Conservation (phyloP, 2,888 invertebrate species). For the Drosophila ustulata region DNA sequence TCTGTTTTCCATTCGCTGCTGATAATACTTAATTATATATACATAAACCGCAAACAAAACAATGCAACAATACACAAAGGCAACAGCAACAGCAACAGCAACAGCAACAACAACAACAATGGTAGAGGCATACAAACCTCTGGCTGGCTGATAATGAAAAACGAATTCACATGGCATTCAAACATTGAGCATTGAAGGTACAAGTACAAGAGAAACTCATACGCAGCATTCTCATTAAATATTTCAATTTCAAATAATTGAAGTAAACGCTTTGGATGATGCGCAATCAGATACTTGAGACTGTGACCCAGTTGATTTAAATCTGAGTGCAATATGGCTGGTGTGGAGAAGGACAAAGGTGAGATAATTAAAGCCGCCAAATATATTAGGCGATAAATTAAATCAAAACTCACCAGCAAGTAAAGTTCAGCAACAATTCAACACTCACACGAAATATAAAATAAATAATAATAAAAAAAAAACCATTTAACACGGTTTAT, state of each 20-base stretch:
- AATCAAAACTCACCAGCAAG: constrained; percentile 43
- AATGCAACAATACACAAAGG: constrained; percentile 48
- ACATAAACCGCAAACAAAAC: constrained; percentile 68
- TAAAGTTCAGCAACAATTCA: constrained; percentile 47
- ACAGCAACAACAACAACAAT: constrained; percentile 37
- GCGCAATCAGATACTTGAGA: constrained; percentile 19
- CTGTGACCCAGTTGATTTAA: constrained; percentile 53
- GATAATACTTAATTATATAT: constrained; percentile 77
- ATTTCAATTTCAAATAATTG: constrained; percentile 49
- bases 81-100: constrained; percentile 45
- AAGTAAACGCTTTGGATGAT: constrained; percentile 29
- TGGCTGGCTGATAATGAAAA: constrained; percentile 50
- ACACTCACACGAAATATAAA: constrained; percentile 20
- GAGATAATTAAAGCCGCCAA: constrained; percentile 40
- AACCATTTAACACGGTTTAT: constrained; percentile 64
- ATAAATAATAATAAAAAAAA: constrained; percentile 21
- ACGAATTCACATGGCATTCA: constrained; percentile 59
- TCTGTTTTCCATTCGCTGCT: constrained; percentile 56
- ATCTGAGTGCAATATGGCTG: constrained; percentile 8
- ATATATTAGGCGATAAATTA: constrained; percentile 32
- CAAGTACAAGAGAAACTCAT: constrained; percentile 16
- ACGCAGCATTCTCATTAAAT: constrained; percentile 46
- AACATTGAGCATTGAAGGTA: constrained; percentile 45
- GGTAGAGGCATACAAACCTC: constrained; percentile 39
- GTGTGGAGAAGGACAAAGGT: neutral